Evolutionary conservation across 2,888 invertebrate genomes (phyloP), one percentile per base, ranked within the genome.

Genomic region (Drosophila picticornis): DNA sequence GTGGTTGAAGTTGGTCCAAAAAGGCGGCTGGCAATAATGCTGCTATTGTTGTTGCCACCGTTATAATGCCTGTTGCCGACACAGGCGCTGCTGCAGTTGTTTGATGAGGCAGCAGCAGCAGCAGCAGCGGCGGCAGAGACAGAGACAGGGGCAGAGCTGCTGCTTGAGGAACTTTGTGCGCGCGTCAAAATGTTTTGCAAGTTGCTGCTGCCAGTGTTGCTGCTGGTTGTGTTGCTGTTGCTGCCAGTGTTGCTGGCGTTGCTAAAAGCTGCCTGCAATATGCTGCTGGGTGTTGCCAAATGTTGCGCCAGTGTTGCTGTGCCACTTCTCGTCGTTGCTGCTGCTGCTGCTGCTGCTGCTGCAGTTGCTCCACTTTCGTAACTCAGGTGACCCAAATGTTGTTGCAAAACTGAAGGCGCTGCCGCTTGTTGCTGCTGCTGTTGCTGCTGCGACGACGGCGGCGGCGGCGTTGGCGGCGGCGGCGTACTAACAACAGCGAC

Each of bases 311-410:
- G 77, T 74, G 91, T 91, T 77, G 91, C 80, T 85, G 90, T 83
- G 69, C 91, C 84, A 74, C 84, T 91, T 76, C 86, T 88, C 34
- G 75, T 56, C 48, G 77, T 64, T 68, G 75, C 64, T 34, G 79
- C 70, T 62, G 77, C 63, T 55, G 83, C 75, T 80, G 72, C 68
- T 67, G 72, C 68, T 67, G 82, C 76, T 65, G 82, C 74, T 83
- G 81, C 78, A 80, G 85, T 75, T 76, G 88, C 80, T 84, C 86
- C 90, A 88, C 91, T 88, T 90, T 89, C 91, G 79, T 83, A 92
- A 91, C 91, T 91, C 78, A 91, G 91, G 88, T 92, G 92, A 90
- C 93, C 92, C 88, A 93, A 92, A 92, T 92, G 93, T 77, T 91
- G 91, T 85, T 91, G 91, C 88, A 91, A 90, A 80, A 92, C 92